A percentile compares a stretch with the other conserved stretches of the same genome.
These are phyloP conservation scores for Coptodon rendalli DNA, from an alignment of 2,113 vertebrate species.

Conservation along the genomic window DNA sequence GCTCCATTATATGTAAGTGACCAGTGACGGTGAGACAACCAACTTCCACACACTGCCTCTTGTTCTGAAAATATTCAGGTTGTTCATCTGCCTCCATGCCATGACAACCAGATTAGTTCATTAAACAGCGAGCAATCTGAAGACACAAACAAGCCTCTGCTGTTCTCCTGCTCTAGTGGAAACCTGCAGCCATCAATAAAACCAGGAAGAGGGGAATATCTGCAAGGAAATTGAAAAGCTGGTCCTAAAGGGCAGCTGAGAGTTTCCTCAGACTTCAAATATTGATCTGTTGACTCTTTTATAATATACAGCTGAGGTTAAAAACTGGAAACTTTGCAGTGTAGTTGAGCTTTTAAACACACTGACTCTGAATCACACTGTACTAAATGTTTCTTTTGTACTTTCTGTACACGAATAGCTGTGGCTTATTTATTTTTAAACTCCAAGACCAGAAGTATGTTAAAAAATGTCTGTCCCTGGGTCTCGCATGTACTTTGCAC, in stretches of 20 bases:
- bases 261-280: background rate
- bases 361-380: background rate
- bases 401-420: background rate
- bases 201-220: background rate
- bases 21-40: background rate
- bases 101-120: slow-evolving; percentile 5
- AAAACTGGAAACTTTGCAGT: background rate
- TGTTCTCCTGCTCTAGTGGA: background rate
- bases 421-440: background rate
- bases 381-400: background rate
- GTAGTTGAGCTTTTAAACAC: background rate
- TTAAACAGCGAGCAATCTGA: background rate
- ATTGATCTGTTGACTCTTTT: slow-evolving; percentile 19
- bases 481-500: background rate
- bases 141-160: background rate
- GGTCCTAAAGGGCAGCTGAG: background rate
- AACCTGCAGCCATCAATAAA: slow-evolving; percentile 22
- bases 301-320: background rate
- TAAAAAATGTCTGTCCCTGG: background rate
- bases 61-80: background rate
- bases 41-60: background rate
- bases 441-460: background rate
- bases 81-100: slow-evolving; percentile 35
- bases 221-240: background rate
- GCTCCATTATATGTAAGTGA: slow-evolving; percentile 92